Base-by-base conservation (phyloP, 92 coral and sea anemone species). In the Porites evermanni region DNA sequence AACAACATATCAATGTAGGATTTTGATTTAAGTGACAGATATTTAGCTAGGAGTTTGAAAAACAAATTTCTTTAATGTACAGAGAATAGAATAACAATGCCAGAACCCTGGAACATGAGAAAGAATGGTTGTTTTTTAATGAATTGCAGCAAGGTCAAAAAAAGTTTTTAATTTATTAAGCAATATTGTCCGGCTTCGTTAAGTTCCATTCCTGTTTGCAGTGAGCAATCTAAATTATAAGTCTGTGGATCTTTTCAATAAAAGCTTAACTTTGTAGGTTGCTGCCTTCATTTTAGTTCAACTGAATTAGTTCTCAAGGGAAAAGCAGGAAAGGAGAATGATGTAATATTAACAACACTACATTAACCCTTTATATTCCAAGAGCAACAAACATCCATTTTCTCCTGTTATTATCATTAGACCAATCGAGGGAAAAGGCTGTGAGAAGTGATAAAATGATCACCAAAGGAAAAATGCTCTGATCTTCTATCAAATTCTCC, bases 1-100 rank as follows among this genome's bases (percentile, higher is more conserved):
- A 84, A 50, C 98, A 94, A 61, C 90, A 93, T 79, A 78, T 91
- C 72, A 89, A 86, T 70, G 93, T 86, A 17, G 96, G 98, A 8
- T 94, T 94, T 94, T 94, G 91, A 90, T 88, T 67, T 51, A 89
- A 24, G 56, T 51, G 83, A 75, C 7, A 4, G 44, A 44, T 74
- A 54, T 47, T 78, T 75, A 75, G 83, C 70, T 85, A 78, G 82
- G 75, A 85, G 47, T 60, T 47, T 75, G 66, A 74, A 73, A 65
- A 64, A 71, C 17, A 69, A 81, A 81, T 70, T 81, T 70, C 70
- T 71, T 82, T 73, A 63, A 72, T 83, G 72, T 83, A 79, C 83
- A 79, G 73, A 74, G 80, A 81, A 70, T 47, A 61, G 17, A 79
- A 72, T 51, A 68, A 20, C 65, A 80, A 68, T 68, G 67, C 66